Evolutionary conservation across 1,140 invertebrate genomes (phyloP).

Genomic region (Musca domestica): DNA sequence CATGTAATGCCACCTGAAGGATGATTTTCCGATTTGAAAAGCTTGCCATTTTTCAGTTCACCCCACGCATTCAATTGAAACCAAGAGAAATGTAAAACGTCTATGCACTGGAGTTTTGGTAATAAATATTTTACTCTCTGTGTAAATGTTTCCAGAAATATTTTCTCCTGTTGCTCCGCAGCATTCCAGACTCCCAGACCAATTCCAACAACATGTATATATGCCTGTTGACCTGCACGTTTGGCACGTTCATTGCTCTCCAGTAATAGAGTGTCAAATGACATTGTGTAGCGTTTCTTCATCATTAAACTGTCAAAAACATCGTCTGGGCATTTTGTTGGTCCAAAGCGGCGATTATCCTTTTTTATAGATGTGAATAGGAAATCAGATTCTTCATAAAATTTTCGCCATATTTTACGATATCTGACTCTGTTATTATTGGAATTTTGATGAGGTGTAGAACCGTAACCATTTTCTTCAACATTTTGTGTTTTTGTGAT

Average conservation of each 20-base stretch:
- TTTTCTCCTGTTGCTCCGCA: conserved; percentile 29
- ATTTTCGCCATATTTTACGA: conserved; percentile 40
- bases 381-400: conserved; percentile 42
- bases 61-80: conserved; percentile 32
- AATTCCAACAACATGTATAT: conserved; percentile 44
- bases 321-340: neutral
- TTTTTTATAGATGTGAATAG: conserved; percentile 9
- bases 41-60: conserved; percentile 31
- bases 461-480: conserved; percentile 54
- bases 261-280: conserved; percentile 42
- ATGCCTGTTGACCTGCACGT: conserved; percentile 33
- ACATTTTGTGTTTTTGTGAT: conserved; percentile 57
- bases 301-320: conserved; percentile 41
- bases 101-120: conserved; percentile 34
- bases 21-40: conserved; percentile 31
- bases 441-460: neutral
- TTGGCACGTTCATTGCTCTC: conserved; percentile 35
- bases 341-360: conserved; percentile 29
- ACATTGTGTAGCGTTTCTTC: conserved; percentile 44
- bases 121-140: conserved; percentile 38
- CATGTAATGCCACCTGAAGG: conserved; percentile 37
- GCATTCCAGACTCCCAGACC: conserved; percentile 45
- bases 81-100: conserved; percentile 49
- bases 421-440: conserved; percentile 26
- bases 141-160: conserved; percentile 45